Evolutionary conservation across 2,797 vertebrate species (phyloP).

Genomic region (Sebastolobus altivelis): DNA sequence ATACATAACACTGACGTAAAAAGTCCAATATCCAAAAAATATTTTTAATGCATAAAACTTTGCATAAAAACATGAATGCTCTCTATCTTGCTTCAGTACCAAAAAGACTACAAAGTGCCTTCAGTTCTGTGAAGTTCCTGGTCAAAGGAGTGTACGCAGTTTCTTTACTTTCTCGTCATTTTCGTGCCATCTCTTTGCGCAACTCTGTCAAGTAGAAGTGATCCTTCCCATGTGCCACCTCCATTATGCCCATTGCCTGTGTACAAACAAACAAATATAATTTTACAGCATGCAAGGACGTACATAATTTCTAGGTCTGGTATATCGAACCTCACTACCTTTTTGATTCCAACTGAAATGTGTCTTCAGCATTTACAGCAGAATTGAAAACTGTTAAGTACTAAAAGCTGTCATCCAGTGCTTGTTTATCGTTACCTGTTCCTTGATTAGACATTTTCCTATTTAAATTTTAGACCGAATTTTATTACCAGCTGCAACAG

Average conservation of each 20-base stretch:
- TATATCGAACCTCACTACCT: neutral
- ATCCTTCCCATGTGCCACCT: constrained; percentile 94
- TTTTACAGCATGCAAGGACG: neutral
- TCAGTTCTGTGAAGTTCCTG: constrained; percentile 33
- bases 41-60: neutral
- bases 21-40: neutral
- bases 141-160: constrained; percentile 34
- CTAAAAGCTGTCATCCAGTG: neutral
- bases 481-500: neutral
- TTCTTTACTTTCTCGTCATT: constrained; percentile 61
- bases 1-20: neutral
- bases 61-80: constrained; percentile 13
- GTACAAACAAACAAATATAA: constrained; percentile 33
- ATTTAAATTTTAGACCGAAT: neutral
- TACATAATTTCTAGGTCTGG: neutral
- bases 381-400: neutral
- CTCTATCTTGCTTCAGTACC: neutral
- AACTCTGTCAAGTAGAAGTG: constrained; percentile 92
- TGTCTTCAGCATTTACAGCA: neutral
- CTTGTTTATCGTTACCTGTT: neutral
- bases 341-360: neutral
- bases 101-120: constrained; percentile 31
- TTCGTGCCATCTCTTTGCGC: constrained; percentile 88
- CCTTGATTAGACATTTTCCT: neutral
- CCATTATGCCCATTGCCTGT: constrained; percentile 95